Conservation (phyloP, 1,140 invertebrate species). For the Pissodes strobi region DNA sequence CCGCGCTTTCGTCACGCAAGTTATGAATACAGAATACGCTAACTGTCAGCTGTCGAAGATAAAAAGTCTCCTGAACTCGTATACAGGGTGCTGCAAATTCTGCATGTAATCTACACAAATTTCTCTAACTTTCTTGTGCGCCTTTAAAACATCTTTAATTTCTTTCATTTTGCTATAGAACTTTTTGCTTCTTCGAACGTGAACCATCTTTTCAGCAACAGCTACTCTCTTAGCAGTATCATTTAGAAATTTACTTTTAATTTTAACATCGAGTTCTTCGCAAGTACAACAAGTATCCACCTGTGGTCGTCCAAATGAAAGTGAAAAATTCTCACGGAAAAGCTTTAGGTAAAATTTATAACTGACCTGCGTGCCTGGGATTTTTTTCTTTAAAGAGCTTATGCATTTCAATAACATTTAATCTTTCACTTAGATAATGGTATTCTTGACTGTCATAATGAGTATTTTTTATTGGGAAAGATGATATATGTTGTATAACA, state of each 20-base stretch:
- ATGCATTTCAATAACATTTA: conserved; percentile 20
- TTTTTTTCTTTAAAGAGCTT: conserved; percentile 18
- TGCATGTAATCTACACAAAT: too few species aligned
- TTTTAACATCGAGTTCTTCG: conserved; percentile 24
- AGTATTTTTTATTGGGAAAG: conserved; percentile 18
- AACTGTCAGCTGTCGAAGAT: background rate
- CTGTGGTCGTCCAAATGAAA: conserved; percentile 21
- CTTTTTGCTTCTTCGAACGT: too few species aligned
- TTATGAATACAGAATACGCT: background rate
- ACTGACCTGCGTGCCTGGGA: background rate
- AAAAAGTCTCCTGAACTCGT: too few species aligned
- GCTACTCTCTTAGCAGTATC: conserved; percentile 17
- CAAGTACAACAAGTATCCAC: conserved; percentile 19
- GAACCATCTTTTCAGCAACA: conserved; percentile 10
- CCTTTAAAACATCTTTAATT: too few species aligned
- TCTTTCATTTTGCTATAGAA: too few species aligned
- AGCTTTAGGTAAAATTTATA: conserved; percentile 12
- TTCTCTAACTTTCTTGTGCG: too few species aligned
- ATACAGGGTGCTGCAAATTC: too few species aligned
- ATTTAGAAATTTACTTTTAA: conserved; percentile 21
- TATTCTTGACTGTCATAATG: conserved; percentile 15
- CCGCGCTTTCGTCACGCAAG: background rate
- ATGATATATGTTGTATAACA: conserved; percentile 15
- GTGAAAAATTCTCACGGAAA: conserved; percentile 20
- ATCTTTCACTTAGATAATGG: conserved; percentile 15